Conservation (phyloP, 2,888 invertebrate genomes). For the Nemotelus nigrinus region DNA sequence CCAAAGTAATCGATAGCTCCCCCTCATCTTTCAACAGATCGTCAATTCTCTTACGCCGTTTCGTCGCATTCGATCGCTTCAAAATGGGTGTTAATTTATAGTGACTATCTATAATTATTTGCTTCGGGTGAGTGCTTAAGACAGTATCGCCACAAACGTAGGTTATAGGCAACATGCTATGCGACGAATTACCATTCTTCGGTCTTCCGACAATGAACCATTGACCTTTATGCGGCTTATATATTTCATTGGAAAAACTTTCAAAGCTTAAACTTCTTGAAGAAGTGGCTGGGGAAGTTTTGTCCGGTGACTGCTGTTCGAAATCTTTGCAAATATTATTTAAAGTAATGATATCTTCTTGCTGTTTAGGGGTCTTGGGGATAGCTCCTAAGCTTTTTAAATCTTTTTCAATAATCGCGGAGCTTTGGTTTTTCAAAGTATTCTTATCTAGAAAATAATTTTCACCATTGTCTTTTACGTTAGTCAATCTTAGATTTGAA, state of each 20-base stretch:
- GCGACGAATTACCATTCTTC: slow-evolving; percentile 58
- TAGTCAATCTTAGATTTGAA: slow-evolving; percentile 33
- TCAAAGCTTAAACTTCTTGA: slow-evolving; percentile 69
- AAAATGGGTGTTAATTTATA: slow-evolving; percentile 65
- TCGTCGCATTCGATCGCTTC: slow-evolving; percentile 65
- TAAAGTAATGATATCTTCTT: slow-evolving; percentile 46
- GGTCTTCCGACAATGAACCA: slow-evolving; percentile 54
- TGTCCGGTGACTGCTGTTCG: slow-evolving; percentile 51
- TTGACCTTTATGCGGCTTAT: slow-evolving; percentile 58
- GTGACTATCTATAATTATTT: slow-evolving; percentile 53
- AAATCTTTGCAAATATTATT: slow-evolving; percentile 62
- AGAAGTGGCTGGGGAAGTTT: slow-evolving; percentile 69
- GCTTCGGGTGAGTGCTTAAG: slow-evolving; percentile 55
- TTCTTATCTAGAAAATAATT: slow-evolving; percentile 16
- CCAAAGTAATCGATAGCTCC: slow-evolving; percentile 43
- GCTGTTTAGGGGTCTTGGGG: slow-evolving; percentile 53
- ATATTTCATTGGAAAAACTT: slow-evolving; percentile 64
- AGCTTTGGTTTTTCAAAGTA: neutral
- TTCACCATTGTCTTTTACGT: neutral
- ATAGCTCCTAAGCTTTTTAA: slow-evolving; percentile 54
- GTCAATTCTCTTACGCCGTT: slow-evolving; percentile 32
- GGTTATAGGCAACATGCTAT: slow-evolving; percentile 61
- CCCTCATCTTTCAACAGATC: slow-evolving; percentile 7
- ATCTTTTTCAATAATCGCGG: slow-evolving; percentile 31
- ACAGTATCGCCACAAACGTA: slow-evolving; percentile 12